phyloP scores from a whole-genome alignment of 1,140 invertebrate species.

The Mya arenaria region DNA sequence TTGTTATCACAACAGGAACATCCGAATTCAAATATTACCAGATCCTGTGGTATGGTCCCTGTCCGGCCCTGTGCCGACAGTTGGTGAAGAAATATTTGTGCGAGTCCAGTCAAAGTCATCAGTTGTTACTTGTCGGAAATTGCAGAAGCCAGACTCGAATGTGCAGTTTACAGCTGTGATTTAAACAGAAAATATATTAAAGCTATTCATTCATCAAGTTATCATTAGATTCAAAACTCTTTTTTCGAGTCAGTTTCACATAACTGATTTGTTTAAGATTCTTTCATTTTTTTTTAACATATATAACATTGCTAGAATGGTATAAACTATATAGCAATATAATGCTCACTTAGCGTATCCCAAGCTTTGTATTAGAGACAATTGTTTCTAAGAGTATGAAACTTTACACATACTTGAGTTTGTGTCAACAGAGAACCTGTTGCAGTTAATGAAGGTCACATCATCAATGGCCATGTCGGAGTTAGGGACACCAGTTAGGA shows the following conservation, averaged over 20 bases:
- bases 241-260: no score
- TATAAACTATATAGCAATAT: no score
- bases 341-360: no score
- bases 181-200: not conserved
- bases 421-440: conserved; percentile 13
- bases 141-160: conserved; percentile 74
- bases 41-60: conserved; percentile 72
- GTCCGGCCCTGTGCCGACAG: conserved; percentile 71
- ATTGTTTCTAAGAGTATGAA: no score
- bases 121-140: conserved; percentile 73
- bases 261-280: no score
- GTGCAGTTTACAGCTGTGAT: conserved; percentile 71
- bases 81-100: conserved; percentile 84
- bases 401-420: conserved; percentile 29
- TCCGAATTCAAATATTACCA: no score
- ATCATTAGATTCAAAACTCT: no score
- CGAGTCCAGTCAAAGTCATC: conserved; percentile 90
- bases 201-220: no score
- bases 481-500: conserved; percentile 52
- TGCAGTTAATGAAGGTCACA: conserved; percentile 71
- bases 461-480: conserved; percentile 76
- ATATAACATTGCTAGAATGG: no score
- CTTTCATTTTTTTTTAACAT: no score
- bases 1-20: no score
- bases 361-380: no score